phyloP scores from a whole-genome alignment of 2,888 invertebrate species.

The Drosophila colorata region DNA sequence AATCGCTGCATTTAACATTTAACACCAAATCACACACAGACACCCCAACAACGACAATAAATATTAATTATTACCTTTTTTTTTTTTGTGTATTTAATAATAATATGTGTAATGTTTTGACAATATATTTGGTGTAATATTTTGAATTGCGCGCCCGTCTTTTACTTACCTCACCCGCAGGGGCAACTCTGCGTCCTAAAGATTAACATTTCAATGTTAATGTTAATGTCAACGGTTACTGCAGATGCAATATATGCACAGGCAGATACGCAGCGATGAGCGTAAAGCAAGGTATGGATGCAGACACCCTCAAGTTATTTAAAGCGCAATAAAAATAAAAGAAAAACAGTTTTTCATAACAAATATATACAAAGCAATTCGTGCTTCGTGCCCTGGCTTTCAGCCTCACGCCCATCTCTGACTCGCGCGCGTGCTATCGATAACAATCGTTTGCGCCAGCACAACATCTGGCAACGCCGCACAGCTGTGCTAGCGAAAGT shows the following conservation, averaged over 20 bases:
- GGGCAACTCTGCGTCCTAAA: background rate
- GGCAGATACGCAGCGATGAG: too few species aligned
- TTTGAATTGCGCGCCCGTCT: slow-evolving; percentile 26
- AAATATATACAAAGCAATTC: background rate
- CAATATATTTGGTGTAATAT: slow-evolving; percentile 75
- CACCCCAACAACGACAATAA: slow-evolving; percentile 32
- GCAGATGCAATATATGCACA: background rate
- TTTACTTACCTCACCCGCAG: background rate
- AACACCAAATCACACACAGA: slow-evolving; percentile 22
- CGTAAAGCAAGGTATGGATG: too few species aligned
- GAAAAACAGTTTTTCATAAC: too few species aligned
- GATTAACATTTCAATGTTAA: background rate
- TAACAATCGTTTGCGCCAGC: background rate
- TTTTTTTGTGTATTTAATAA: slow-evolving; percentile 70
- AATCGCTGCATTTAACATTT: slow-evolving; percentile 59
- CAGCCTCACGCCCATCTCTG: background rate
- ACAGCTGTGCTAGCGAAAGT: slow-evolving; percentile 53
- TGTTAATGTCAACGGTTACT: too few species aligned
- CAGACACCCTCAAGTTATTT: too few species aligned
- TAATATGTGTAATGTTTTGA: slow-evolving; percentile 70
- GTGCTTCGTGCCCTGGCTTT: background rate
- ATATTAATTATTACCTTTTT: slow-evolving; percentile 52
- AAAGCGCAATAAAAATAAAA: too few species aligned
- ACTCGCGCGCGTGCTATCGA: background rate
- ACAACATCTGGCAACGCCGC: slow-evolving; percentile 18